These are phyloP conservation scores for Gymnocypris eckloni DNA, from an alignment of 2,797 vertebrate species.

Conservation along the genomic window DNA sequence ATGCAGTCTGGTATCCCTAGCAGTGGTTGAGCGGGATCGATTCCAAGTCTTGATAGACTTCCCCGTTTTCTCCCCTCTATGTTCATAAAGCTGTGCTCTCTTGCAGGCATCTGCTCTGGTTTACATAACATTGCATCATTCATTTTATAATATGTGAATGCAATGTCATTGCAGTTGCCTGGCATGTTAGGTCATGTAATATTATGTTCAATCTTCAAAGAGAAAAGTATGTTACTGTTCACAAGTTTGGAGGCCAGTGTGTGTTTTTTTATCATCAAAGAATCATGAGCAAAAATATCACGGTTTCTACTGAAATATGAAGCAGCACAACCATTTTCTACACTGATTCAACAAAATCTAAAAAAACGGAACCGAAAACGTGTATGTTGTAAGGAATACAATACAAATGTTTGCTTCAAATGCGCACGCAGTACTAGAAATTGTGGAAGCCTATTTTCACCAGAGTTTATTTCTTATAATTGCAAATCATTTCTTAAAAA, in stretches of 20 bases:
- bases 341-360: neutral
- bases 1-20: neutral
- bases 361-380: neutral
- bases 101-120: neutral
- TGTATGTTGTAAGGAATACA: neutral
- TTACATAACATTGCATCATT: constrained; percentile 32
- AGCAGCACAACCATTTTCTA: neutral
- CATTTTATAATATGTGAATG: neutral
- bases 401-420: neutral
- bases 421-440: neutral
- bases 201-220: neutral
- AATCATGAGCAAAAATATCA: neutral
- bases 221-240: neutral
- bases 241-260: neutral
- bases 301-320: neutral
- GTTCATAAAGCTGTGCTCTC: neutral
- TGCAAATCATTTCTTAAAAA: neutral
- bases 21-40: constrained; percentile 5
- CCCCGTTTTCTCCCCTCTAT: neutral
- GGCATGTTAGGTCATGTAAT: constrained; percentile 1
- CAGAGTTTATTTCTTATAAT: neutral
- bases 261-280: neutral
- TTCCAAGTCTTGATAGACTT: neutral
- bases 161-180: neutral
- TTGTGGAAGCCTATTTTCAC: neutral